Evolutionary conservation across 2,888 invertebrate genomes (phyloP), one percentile per base, ranked within the genome.

Genomic region (Galerucella pusilla): DNA sequence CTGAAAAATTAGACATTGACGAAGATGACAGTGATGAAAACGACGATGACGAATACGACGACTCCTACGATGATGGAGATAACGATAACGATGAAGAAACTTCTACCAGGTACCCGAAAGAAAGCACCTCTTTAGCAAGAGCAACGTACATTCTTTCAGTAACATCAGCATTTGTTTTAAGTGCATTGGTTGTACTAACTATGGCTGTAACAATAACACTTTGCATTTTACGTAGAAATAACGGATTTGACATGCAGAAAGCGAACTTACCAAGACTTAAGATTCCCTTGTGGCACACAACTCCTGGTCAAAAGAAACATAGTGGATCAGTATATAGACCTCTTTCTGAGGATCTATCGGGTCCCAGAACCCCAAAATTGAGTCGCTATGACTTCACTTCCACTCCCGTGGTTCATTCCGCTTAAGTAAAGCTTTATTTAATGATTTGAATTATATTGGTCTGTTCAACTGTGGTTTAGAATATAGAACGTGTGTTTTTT

Each of bases 261-360:
- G 85, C 85, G 7, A 85, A 86, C 76, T 79, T 87, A 65, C 85
- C 87, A 6, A 81, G 86, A 61, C 80, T 87, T 64, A 87, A 85
- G 76, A 86, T 87, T 68, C 85, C 85, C 28, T 79, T 84, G 46
- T 87, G 87, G 87, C 81, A 83, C 45, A 80, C 81, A 2, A 82
- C 80, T 3, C 80, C 81, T 20, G 89, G 89, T 77, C 89, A 90
- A 60, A 93, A 92, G 89, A 93, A 92, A 83, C 93, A 93, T 85
- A 93, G 93, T 81, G 93, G 93, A 3, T 90, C 94, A 75, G 93
- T 95, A 25, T 95, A 94, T 87, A 93, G 93, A 84, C 94, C 94
- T 80, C 88, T 95, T 71, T 93, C 94, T 12, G 94, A 94, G 86
- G 94, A 95, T 81, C 91, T 94, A 80, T 90, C 90, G 12, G 92